These are phyloP conservation scores for Panthera uncia DNA, from an alignment of 2,113 vertebrate genomes.

Conservation along the genomic window DNA sequence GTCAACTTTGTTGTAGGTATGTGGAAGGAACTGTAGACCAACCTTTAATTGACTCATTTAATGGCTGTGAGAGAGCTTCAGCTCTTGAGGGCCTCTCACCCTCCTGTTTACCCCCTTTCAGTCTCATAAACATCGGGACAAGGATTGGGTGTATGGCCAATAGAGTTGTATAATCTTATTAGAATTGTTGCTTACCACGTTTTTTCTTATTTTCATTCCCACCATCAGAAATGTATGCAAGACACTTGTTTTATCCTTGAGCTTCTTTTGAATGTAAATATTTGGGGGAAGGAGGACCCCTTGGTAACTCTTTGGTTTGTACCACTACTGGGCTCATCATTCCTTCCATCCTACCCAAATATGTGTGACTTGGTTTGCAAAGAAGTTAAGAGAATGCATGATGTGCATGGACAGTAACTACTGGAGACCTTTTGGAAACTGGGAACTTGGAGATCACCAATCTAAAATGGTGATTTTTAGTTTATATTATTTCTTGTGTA, in stretches of 20 bases:
- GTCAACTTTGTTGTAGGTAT: not conserved
- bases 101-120: not conserved
- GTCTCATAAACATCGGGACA: constrained; percentile 22
- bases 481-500: not conserved
- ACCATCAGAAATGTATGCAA: not conserved
- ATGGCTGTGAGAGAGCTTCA: not conserved
- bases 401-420: not conserved
- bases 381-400: not conserved
- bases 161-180: not conserved
- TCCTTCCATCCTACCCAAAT: not conserved
- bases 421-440: constrained; percentile 23
- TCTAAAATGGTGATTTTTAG: not conserved
- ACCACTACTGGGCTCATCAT: not conserved
- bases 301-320: not conserved
- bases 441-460: not conserved
- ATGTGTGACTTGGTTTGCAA: not conserved
- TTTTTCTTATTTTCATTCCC: not conserved
- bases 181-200: not conserved
- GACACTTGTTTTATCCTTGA: not conserved
- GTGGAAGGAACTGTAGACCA: not conserved
- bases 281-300: not conserved
- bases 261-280: constrained; percentile 21
- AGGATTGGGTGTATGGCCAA: not conserved
- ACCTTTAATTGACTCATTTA: not conserved
- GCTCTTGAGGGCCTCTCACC: not conserved